Evolutionary conservation across 2,888 invertebrate genomes (phyloP).

Genomic region (Mantis religiosa): DNA sequence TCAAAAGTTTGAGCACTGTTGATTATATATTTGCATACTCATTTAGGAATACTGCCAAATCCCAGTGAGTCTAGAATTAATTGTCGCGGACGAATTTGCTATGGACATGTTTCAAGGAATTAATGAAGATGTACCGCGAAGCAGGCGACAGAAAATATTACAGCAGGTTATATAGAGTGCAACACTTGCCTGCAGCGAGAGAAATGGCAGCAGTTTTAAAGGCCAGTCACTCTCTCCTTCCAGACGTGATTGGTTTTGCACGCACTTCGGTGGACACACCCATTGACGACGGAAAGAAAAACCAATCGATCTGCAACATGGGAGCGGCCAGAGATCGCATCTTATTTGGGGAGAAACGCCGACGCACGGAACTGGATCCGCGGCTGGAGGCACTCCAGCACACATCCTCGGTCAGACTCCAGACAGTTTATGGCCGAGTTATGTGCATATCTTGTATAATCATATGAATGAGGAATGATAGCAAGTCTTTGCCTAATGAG

Average conservation of each 20-base stretch:
- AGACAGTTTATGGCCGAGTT: not conserved
- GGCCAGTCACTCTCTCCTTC: not conserved
- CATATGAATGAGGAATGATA: too few relatives aligned
- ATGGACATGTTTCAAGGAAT: not conserved
- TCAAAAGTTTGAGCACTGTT: too few relatives aligned
- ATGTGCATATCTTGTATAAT: not conserved
- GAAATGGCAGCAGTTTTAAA: not conserved
- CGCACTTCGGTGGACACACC: not conserved
- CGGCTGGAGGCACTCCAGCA: not conserved
- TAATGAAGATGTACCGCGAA: not conserved
- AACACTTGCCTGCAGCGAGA: not conserved
- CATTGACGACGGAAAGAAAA: not conserved
- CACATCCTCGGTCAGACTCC: too few relatives aligned
- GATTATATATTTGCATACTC: too few relatives aligned
- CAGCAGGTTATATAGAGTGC: not conserved
- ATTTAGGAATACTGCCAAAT: too few relatives aligned
- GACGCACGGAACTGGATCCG: not conserved
- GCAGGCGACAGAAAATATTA: not conserved
- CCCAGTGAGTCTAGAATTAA: too few relatives aligned
- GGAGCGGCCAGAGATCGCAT: not conserved
- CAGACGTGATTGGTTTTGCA: not conserved
- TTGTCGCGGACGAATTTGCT: not conserved
- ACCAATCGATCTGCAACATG: not conserved
- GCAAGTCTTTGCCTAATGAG: too few relatives aligned
- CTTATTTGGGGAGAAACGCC: not conserved